Evolutionary conservation across 2,888 invertebrate species (phyloP).

Genomic region (Eilema sororculum): DNA sequence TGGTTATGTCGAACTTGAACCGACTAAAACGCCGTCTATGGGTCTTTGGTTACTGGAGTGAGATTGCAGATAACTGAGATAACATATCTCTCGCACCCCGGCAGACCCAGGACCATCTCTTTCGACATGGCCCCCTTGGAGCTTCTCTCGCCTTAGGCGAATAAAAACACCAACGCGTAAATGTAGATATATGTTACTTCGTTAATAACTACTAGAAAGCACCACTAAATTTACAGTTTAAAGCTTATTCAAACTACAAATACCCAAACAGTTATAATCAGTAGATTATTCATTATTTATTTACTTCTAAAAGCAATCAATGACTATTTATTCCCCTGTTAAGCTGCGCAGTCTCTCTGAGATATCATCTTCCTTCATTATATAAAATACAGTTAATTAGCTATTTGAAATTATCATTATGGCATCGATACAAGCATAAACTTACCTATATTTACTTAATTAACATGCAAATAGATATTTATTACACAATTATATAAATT

Average conservation of each 20-base stretch:
- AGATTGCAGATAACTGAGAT: too few relatives aligned
- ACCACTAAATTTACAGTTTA: not conserved
- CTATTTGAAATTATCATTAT: not conserved
- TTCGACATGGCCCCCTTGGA: too few relatives aligned
- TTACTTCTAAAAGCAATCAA: not conserved
- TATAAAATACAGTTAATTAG: conserved; percentile 5
- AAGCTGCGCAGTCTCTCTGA: not conserved
- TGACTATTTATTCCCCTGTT: not conserved
- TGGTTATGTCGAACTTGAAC: too few relatives aligned
- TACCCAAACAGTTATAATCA: not conserved
- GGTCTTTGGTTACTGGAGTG: too few relatives aligned
- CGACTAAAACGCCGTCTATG: too few relatives aligned
- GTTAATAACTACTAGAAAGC: too few relatives aligned
- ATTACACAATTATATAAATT: not conserved
- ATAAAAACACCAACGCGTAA: too few relatives aligned
- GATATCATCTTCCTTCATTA: not conserved
- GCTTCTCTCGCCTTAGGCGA: too few relatives aligned
- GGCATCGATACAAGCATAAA: not conserved
- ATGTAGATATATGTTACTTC: too few relatives aligned
- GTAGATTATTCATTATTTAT: not conserved
- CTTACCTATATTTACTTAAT: not conserved
- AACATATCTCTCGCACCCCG: too few relatives aligned
- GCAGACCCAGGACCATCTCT: too few relatives aligned
- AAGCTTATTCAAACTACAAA: not conserved
- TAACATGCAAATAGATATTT: conserved; percentile 4